phyloP scores from a whole-genome alignment of 1,140 invertebrate species.

The Cryptotermes secundus region DNA sequence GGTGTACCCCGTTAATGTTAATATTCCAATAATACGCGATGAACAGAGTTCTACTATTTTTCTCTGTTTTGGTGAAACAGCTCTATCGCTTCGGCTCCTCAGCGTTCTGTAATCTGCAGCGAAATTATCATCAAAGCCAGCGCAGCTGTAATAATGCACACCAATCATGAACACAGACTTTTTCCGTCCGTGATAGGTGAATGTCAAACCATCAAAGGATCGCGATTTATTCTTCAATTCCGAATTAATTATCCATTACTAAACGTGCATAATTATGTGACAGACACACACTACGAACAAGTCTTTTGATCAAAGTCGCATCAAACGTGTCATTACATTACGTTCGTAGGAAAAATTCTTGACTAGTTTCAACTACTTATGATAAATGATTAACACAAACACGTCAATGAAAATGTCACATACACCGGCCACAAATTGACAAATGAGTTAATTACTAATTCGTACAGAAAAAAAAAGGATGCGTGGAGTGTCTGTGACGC shows the following conservation, averaged over 20 bases:
- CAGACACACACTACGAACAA: neutral
- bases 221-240: constrained; percentile 3
- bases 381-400: neutral
- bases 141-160: too few species aligned
- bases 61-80: too few species aligned
- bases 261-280: constrained; percentile 6
- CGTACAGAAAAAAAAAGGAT: neutral
- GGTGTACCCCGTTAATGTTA: too few species aligned
- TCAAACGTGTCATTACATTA: constrained; percentile 1
- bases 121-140: too few species aligned
- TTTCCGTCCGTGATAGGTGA: too few species aligned
- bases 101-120: too few species aligned
- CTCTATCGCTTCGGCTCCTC: too few species aligned
- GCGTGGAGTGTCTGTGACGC: neutral
- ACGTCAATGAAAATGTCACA: constrained; percentile 1
- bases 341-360: constrained; percentile 20
- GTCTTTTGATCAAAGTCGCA: constrained; percentile 8
- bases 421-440: neutral
- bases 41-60: too few species aligned
- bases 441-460: constrained; percentile 11
- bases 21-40: too few species aligned
- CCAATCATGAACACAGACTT: too few species aligned
- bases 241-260: neutral
- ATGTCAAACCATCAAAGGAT: neutral
- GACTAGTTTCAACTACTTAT: constrained; percentile 14